Base-by-base conservation (phyloP, 2,888 invertebrate genomes). In the Halictus quadricinctus region DNA sequence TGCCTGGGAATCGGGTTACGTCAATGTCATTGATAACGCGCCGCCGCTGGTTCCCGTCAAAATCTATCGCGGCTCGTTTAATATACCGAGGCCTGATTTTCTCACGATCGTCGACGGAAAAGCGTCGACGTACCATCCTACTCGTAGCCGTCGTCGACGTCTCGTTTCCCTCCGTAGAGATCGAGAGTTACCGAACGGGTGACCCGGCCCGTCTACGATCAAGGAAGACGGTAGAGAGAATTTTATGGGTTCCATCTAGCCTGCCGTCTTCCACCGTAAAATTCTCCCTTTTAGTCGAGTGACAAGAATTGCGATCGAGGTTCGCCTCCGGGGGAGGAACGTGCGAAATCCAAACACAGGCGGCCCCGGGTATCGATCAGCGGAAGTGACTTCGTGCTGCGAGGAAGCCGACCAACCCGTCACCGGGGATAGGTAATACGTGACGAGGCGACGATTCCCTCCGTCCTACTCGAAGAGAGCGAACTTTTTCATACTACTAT, bases 1-100 rank as follows among this genome's bases (percentile, higher is more conserved):
- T 81, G 80, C 73, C 73, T 54, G 72, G 72, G 86, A 90, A 90
- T 90, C 87, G 80, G 88, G 90, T 90, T 90, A 90, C 83, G 88
- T 90, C 90, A 88, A 90, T 85, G 85, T 84, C 90, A 90, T 84
- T 90, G 90, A 86, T 88, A 90, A 88, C 86, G 43, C 82, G 36
- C 72, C 81, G 78, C 77, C 69, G 78, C 69, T 79, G 81, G 72
- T 75, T 69, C 82, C 79, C 79, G 80, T 89, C 84, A 88, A 79
- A 81, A 80, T 86, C 83, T 79, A 88, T 89, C 88, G 79, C 72
- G 76, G 69, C 43, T 21, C 82, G 73, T 78, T 84, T 87, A 87
- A 86, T 83, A 86, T 76, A 70, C 36, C 64, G 78, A 54, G 69
- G 60, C 73, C 72, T 54, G 80, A 80, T 87, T 83, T 81, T 41